Evolutionary conservation across 2,113 vertebrate species (phyloP), one percentile per base, ranked within the genome.

Genomic region (Oriolus oriolus): DNA sequence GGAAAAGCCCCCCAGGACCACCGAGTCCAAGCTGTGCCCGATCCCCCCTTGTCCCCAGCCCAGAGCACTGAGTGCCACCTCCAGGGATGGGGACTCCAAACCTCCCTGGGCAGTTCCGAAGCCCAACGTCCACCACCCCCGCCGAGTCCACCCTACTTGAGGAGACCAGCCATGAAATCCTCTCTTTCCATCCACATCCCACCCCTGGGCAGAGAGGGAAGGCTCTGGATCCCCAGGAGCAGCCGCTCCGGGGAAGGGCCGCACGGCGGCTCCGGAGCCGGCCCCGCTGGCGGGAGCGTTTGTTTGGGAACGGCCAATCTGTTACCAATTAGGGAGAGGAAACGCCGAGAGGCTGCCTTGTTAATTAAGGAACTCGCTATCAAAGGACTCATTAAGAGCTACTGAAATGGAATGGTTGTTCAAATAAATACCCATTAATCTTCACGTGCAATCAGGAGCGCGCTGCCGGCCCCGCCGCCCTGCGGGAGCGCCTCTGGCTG

Each of bases 281-380:
- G 96, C 49, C 69, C 66, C 61, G 95, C 97, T 88, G 90, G 97
- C 90, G 93, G 97, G 57, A 97, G 97, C 52, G 30, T 96, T 97
- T 92, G 97, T 97, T 96, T 97, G 85, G 92, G 97, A 97, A 95
- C 1, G 84, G 86, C 89, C 93, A 98, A 97, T 97, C 94, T 99
- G 98, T 98, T 98, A 97, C 98, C 98, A 98, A 99, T 99, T 99
- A 99, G 97, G 96, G 95, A 90, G 78, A 89, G 97, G 91, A 95
- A 97, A 95, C 81, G 47, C 97, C 88, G 82, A 97, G 97, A 83
- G 97, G 95, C 92, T 86, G 97, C 97, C 97, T 98, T 87, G 96
- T 98, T 98, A 98, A 98, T 98, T 98, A 98, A 96, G 96, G 95
- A 96, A 89, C 95, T 94, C 30, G 89, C 95, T 98, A 98, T 98